Base-by-base conservation (phyloP, 92 coral and sea anemone species). In the Phenganax subtilis region DNA sequence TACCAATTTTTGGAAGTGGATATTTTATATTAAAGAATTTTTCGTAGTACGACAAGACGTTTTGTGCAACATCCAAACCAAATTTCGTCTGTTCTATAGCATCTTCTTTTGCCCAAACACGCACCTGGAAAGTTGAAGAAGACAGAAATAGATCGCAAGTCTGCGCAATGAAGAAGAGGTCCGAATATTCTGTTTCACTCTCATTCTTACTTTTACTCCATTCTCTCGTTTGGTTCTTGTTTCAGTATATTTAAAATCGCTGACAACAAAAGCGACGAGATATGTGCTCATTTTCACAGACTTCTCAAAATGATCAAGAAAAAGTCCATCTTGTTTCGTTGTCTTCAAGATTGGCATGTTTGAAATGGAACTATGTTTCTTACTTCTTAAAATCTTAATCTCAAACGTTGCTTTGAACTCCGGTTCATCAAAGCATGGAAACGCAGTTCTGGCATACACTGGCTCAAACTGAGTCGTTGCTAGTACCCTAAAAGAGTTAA, bases 391-490 rank as follows among this genome's bases (percentile, higher is more conserved):
- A 51, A 93, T 77, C 75, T 87, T 84, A 66, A 93, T 88, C 58
- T 72, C 80, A 83, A 93, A 93, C 2, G 82, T 84, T 8, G 97
- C 96, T 72, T 93, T 93, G 86, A 93, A 89, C 15, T 86, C 89
- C 2, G 97, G 97, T 71, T 93, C 97, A 53, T 93, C 97, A 75
- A 93, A 93, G 71, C 97, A 93, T 6, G 97, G 97, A 77, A 93
- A 93, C 12, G 93, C 97, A 0, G 85, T 83, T 53, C 97, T 90
- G 0, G 97, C 97, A 30, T 89, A 86, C 25, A 96, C 92, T 1
- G 97, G 89, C 66, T 93, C 96, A 58, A 93, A 93, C 74, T 92
- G 97, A 47, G 97, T 92, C 25, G 97, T 86, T 15, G 90, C 97
- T 8, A 91, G 71, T 28, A 87, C 87, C 70, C 97, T 91, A 75